A percentile compares a stretch with the other conserved stretches of the same genome.
Conservation (phyloP, 2,113 vertebrate species). For the Boleophthalmus pectinirostris region DNA sequence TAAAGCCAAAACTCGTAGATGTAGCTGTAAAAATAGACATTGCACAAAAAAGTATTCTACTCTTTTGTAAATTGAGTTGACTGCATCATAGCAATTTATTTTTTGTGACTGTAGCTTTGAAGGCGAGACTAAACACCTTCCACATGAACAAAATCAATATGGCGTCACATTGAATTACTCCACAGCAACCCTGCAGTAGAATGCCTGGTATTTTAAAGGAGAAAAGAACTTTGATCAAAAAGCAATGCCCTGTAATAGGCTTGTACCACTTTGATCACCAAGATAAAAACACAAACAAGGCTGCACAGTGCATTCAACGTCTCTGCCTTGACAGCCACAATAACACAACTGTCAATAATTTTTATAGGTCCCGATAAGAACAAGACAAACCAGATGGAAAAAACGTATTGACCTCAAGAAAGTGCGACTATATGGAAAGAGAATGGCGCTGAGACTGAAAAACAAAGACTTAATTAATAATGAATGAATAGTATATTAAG, state of each 20-base stretch:
- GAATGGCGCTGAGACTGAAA: background rate
- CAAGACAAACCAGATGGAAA: background rate
- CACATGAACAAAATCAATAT: slow-evolving; percentile 15
- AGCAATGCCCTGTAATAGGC: slow-evolving; percentile 2
- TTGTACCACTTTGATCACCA: slow-evolving; percentile 34
- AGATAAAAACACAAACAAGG: slow-evolving; percentile 31
- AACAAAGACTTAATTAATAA: background rate
- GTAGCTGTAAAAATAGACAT: no score
- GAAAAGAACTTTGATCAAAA: slow-evolving; percentile 36
- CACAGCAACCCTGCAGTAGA: slow-evolving; percentile 4
- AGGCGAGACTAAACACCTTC: slow-evolving; percentile 11
- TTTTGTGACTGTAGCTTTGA: background rate
- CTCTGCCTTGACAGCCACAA: background rate
- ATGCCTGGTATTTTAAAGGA: slow-evolving; percentile 20
- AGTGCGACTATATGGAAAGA: background rate
- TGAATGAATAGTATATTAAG: background rate
- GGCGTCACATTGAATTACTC: slow-evolving; percentile 17
- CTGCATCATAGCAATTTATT: background rate
- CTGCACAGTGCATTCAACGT: slow-evolving; percentile 8
- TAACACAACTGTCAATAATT: slow-evolving; percentile 19
- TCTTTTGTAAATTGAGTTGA: background rate
- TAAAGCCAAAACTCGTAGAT: no score
- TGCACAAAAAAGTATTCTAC: background rate
- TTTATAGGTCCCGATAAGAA: slow-evolving; percentile 17
- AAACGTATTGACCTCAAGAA: background rate